Base-by-base conservation (phyloP, 2,113 vertebrate genomes). In the Zootoca vivipara region DNA sequence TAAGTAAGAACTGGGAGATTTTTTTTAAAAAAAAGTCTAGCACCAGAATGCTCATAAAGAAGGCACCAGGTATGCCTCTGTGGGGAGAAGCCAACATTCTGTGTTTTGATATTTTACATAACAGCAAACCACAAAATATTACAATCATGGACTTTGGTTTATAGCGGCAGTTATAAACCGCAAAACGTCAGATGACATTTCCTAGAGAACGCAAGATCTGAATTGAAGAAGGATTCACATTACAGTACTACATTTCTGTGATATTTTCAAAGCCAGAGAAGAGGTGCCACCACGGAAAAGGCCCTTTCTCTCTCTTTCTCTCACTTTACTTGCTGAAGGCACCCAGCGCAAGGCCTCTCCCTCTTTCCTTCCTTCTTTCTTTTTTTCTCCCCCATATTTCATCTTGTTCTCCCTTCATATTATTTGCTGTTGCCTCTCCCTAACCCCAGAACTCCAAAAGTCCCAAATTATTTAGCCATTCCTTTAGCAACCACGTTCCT, bases 131-230 rank as follows among this genome's bases (percentile, higher is more conserved):
- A 80, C 90, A 89, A 93, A 94, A 79, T 93, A 83, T 89, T 89
- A 62, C 90, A 91, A 91, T 95, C 91, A 95, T 82, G 73, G 72
- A 97, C 97, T 97, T 97, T 97, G 97, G 96, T 97, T 97, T 96
- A 96, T 96, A 97, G 95, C 96, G 95, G 0, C 96, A 95, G 95
- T 97, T 97, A 96, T 97, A 97, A 97, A 96, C 95, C 96, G 64
- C 94, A 96, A 95, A 95, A 92, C 96, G 18, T 96, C 96, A 91
- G 42, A 88, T 92, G 93, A 96, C 93, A 78, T 96, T 94, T 95
- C 93, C 96, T 96, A 96, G 89, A 95, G 94, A 96, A 95, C 96
- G 96, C 95, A 96, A 97, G 93, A 95, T 92, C 92, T 96, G 94
- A 94, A 74, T 93, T 84, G 28, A 38, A 94, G 93, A 96, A 96